Conservation (phyloP, 2,888 invertebrate species). For the Nemotelus nigrinus region DNA sequence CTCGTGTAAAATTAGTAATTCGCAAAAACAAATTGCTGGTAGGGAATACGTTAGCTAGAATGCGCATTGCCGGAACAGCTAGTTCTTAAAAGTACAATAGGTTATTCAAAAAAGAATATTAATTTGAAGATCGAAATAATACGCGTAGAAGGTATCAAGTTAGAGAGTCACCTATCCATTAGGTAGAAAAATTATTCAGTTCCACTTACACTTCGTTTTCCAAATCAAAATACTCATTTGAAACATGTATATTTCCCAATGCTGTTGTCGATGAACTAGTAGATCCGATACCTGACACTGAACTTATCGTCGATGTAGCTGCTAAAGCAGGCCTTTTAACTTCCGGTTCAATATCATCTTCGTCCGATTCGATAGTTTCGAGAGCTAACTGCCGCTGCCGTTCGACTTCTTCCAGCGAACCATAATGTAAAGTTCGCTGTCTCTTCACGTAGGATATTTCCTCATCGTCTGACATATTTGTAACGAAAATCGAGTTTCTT, state of each 20-base stretch:
- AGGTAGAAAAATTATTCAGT: too few relatives aligned
- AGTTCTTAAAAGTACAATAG: too few relatives aligned
- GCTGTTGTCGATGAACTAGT: constrained; percentile 57
- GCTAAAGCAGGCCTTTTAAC: neutral
- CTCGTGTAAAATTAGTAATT: too few relatives aligned
- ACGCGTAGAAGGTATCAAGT: too few relatives aligned
- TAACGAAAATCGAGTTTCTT: neutral
- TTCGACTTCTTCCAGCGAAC: constrained; percentile 88
- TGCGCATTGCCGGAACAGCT: too few relatives aligned
- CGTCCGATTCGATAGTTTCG: constrained; percentile 71
- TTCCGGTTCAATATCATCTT: constrained; percentile 69
- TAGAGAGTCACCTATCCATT: too few relatives aligned
- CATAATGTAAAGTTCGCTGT: constrained; percentile 84
- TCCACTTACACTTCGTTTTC: constrained; percentile 60
- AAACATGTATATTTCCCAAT: constrained; percentile 62
- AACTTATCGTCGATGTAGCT: constrained; percentile 33
- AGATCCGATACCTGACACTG: constrained; percentile 48
- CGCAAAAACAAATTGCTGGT: too few relatives aligned
- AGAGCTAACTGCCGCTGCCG: constrained; percentile 71
- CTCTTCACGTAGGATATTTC: constrained; percentile 79
- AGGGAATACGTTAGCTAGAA: too few relatives aligned
- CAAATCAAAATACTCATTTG: constrained; percentile 65
- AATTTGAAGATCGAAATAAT: too few relatives aligned
- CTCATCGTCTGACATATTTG: constrained; percentile 80
- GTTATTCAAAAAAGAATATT: too few relatives aligned